Conservation (phyloP, 2,888 invertebrate genomes). For the Spodoptera picta region DNA sequence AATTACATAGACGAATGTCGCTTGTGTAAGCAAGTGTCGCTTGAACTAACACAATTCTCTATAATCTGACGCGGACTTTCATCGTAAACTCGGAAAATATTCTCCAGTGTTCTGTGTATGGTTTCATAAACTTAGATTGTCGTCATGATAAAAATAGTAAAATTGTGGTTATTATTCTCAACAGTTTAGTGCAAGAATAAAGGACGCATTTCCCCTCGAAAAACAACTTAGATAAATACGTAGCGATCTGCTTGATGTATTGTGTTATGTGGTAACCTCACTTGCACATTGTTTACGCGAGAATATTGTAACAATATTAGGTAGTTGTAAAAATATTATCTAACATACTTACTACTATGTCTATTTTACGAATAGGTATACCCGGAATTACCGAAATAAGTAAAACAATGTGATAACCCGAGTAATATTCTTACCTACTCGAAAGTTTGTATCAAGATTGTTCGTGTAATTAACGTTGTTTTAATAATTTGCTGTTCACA, state of each 20-base stretch:
- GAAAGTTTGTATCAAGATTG: slow-evolving; percentile 1
- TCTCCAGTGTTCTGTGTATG: not conserved
- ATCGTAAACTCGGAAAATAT: no score
- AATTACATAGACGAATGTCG: slow-evolving; percentile 11
- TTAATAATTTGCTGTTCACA: no score
- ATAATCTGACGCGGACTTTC: not conserved
- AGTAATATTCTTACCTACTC: slow-evolving; percentile 8
- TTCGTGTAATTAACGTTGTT: no score
- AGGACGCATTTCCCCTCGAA: slow-evolving; percentile 6
- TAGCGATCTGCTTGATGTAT: slow-evolving; percentile 7
- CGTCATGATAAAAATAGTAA: slow-evolving; percentile 8
- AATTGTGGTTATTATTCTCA: slow-evolving; percentile 12
- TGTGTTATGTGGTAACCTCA: not conserved
- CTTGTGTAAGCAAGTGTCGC: slow-evolving; percentile 2
- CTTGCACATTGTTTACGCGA: slow-evolving; percentile 11
- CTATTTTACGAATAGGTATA: slow-evolving; percentile 7
- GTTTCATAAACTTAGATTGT: slow-evolving; percentile 11
- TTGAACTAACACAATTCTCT: not conserved
- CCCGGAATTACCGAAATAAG: slow-evolving; percentile 12
- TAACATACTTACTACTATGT: not conserved
- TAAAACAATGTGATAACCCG: not conserved
- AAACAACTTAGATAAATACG: slow-evolving; percentile 7
- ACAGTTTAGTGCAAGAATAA: slow-evolving; percentile 11
- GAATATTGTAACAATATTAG: slow-evolving; percentile 18
- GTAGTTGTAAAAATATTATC: slow-evolving; percentile 3